Conservation (phyloP, 1,140 invertebrate species). For the Trachymyrmex septentrionalis region DNA sequence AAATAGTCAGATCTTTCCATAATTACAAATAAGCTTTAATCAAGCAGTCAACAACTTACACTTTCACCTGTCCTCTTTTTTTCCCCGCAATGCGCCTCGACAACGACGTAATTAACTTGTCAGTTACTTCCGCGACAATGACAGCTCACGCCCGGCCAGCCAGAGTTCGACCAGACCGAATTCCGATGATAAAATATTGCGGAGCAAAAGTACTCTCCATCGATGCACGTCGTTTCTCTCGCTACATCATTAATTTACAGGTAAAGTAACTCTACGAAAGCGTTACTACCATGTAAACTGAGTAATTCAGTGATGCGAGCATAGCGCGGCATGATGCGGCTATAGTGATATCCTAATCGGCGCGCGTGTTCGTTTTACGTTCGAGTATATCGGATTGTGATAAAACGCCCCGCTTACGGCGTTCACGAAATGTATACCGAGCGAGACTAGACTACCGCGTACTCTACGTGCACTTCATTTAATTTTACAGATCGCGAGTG, state of each 20-base stretch:
- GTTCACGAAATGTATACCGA: not conserved
- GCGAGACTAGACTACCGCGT: not conserved
- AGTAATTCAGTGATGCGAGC: slow-evolving; percentile 59
- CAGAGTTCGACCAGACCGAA: slow-evolving; percentile 42
- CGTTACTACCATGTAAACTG: slow-evolving; percentile 24
- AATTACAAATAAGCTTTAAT: slow-evolving; percentile 12
- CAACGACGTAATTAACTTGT: slow-evolving; percentile 55
- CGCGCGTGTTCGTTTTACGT: slow-evolving; percentile 41
- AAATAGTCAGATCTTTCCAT: slow-evolving; percentile 31
- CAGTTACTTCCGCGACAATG: slow-evolving; percentile 51
- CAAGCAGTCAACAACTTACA: not conserved
- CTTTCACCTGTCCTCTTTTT: not conserved
- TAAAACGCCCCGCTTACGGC: slow-evolving; percentile 22
- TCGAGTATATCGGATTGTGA: slow-evolving; percentile 38
- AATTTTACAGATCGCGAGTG: slow-evolving; percentile 17
- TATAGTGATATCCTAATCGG: slow-evolving; percentile 72
- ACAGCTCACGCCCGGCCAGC: not conserved
- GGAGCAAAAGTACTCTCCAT: not conserved
- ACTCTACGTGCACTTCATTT: slow-evolving; percentile 10
- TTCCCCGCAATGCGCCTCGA: not conserved
- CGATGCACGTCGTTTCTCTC: slow-evolving; percentile 8
- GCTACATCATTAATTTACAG: slow-evolving; percentile 69
- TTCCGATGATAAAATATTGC: slow-evolving; percentile 63
- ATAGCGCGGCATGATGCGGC: slow-evolving; percentile 2
- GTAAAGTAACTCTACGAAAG: slow-evolving; percentile 46